phyloP scores from a whole-genome alignment of 2,113 vertebrate genomes.

The Halichoeres trimaculatus region DNA sequence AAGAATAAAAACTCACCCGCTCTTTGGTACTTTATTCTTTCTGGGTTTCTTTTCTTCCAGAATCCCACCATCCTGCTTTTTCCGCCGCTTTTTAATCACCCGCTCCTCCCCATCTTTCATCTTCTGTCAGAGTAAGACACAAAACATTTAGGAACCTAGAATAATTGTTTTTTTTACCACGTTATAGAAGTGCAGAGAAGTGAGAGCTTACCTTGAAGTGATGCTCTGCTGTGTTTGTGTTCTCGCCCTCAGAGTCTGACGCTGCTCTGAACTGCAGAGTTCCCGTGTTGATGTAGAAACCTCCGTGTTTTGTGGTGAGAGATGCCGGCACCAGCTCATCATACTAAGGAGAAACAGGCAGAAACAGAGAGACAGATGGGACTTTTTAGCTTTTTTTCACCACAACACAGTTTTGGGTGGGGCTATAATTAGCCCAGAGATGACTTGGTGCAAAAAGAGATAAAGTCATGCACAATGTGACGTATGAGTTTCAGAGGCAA shows the following conservation, averaged over 20 bases:
- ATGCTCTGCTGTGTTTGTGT: conserved; percentile 86
- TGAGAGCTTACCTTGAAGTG: conserved; percentile 87
- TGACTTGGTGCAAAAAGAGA: too few species aligned
- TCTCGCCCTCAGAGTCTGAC: conserved; percentile 95
- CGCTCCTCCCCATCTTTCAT: conserved; percentile 92
- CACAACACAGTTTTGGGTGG: too few species aligned
- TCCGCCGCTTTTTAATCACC: conserved; percentile 91
- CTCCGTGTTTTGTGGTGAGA: conserved; percentile 96
- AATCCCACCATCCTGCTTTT: conserved; percentile 91
- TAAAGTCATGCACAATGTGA: too few species aligned
- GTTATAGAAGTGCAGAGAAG: background rate
- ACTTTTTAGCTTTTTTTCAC: too few species aligned
- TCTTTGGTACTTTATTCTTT: conserved; percentile 92
- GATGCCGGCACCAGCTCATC: conserved; percentile 98
- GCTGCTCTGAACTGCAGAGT: conserved; percentile 96
- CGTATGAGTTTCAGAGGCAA: too few species aligned
- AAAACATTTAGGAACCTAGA: background rate
- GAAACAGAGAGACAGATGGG: background rate
- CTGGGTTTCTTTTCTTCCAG: conserved; percentile 95
- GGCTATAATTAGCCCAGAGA: too few species aligned
- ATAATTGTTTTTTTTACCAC: too few species aligned
- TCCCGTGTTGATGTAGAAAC: conserved; percentile 99
- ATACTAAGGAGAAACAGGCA: conserved; percentile 73
- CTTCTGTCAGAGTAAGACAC: conserved; percentile 75
- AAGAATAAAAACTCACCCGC: conserved; percentile 85